Evolutionary conservation across 92 coral and sea anemone species (phyloP), one percentile per base, ranked within the genome.

Genomic region (Scolanthus callimorphus): DNA sequence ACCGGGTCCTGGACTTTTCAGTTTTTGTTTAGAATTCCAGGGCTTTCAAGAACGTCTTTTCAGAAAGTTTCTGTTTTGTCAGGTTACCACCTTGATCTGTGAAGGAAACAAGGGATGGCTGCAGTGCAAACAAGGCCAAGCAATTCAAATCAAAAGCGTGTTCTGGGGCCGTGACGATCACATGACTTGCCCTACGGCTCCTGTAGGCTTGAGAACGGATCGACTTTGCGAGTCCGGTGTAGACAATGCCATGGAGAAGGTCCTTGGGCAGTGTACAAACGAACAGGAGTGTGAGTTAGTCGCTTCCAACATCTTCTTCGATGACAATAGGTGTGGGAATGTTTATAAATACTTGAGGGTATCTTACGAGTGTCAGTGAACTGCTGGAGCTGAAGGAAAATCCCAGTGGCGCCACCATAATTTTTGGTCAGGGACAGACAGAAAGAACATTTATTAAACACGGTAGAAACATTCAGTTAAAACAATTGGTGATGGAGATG

Each of bases 131-230:
- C 99, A 94, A 60, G 88, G 88, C 88, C 96, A 94, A 78, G 85
- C 88, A 54, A 84, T 94, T 86, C 88, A 94, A 61, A 51, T 94
- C 61, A 94, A 96, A 23, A 90, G 77, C 74, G 27, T 94, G 23
- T 94, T 94, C 96, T 94, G 99, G 99, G 99, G 99, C 55, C 99
- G 99, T 84, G 99, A 94, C 44, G 99, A 94, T 30, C 99, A 94
- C 71, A 96, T 84, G 81, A 84, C 99, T 22, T 94, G 99, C 81
- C 97, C 96, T 78, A 88, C 84, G 81, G 60, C 88, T 38, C 96
- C 99, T 2, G 82, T 96, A 39, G 99, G 99, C 63, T 94, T 94
- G 31, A 70, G 83, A 22, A 0, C 64, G 30, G 96, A 94, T 77
- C 63, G 84, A 59, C 94, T 94, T 61, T 94, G 99, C 78, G 99